Evolutionary conservation across 2,113 vertebrate species (phyloP).

Genomic region (Telmatochromis sp.): DNA sequence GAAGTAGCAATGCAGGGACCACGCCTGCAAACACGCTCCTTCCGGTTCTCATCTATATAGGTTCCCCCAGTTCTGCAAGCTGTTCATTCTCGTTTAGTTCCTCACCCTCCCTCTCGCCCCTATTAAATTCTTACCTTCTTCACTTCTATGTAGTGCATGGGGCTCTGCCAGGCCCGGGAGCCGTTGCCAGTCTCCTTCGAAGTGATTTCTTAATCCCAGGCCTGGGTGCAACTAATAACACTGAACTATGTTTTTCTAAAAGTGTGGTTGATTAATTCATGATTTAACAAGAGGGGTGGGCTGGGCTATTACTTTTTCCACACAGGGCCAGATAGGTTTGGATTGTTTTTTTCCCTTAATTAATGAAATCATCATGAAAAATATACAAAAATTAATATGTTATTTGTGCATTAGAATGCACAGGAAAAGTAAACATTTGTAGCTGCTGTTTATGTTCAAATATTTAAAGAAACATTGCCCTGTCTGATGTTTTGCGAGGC

Average conservation of each 20-base stretch:
- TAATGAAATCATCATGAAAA: neutral
- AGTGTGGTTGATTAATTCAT: neutral
- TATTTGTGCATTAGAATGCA: neutral
- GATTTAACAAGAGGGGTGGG: neutral
- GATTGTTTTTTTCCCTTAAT: neutral
- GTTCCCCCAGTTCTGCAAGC: neutral
- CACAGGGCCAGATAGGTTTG: neutral
- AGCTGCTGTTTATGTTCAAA: neutral
- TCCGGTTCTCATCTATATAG: neutral
- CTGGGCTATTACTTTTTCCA: neutral
- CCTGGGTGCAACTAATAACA: neutral
- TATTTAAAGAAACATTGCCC: neutral
- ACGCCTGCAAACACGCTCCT: neutral
- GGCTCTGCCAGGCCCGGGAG: neutral
- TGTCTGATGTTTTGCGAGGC: neutral
- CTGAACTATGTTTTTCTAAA: neutral
- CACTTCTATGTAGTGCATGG: neutral
- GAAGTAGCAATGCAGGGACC: neutral
- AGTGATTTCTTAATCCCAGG: neutral
- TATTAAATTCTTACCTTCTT: neutral
- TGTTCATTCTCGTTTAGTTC: neutral
- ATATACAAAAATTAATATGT: neutral
- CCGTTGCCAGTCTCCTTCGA: neutral
- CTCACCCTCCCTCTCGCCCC: neutral
- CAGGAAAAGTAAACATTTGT: neutral